These are phyloP conservation scores for Epizoanthus rinbou DNA, from an alignment of 92 coral and sea anemone species.

Conservation along the genomic window DNA sequence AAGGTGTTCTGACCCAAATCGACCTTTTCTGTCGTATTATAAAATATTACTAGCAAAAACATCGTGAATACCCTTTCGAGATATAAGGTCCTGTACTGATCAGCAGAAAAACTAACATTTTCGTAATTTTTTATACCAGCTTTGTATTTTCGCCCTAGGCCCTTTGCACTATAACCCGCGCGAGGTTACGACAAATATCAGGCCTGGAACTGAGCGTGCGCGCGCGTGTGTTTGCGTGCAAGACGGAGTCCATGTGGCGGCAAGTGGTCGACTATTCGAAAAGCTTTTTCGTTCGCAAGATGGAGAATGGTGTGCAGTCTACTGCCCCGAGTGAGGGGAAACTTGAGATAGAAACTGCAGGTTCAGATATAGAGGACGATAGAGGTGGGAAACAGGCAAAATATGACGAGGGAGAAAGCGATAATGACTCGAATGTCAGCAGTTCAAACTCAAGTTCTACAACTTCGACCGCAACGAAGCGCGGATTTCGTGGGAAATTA, in stretches of 20 bases:
- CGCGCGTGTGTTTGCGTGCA: not conserved
- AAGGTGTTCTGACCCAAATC: no score
- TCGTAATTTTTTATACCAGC: no score
- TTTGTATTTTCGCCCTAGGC: no score
- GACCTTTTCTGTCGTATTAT: no score
- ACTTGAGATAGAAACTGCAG: constrained; percentile 12
- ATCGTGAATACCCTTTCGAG: no score
- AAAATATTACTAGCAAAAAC: no score
- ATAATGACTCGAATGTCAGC: constrained; percentile 82
- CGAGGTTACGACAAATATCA: not conserved
- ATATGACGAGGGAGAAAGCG: constrained; percentile 94
- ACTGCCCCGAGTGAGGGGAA: constrained; percentile 17
- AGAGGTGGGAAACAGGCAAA: constrained; percentile 69
- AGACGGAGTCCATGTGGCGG: constrained; percentile 18
- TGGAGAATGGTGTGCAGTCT: not conserved
- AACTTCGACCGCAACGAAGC: constrained; percentile 64
- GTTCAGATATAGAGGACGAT: constrained; percentile 71
- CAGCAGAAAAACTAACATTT: no score
- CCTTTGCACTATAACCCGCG: no score
- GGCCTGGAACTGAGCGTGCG: constrained; percentile 8
- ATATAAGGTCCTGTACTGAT: no score
- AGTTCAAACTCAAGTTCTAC: constrained; percentile 86
- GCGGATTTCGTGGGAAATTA: constrained; percentile 63
- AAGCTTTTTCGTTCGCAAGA: not conserved
- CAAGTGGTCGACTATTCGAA: not conserved